These are phyloP conservation scores for Scolopax mira DNA, from an alignment of 2,113 vertebrate genomes.

Conservation along the genomic window DNA sequence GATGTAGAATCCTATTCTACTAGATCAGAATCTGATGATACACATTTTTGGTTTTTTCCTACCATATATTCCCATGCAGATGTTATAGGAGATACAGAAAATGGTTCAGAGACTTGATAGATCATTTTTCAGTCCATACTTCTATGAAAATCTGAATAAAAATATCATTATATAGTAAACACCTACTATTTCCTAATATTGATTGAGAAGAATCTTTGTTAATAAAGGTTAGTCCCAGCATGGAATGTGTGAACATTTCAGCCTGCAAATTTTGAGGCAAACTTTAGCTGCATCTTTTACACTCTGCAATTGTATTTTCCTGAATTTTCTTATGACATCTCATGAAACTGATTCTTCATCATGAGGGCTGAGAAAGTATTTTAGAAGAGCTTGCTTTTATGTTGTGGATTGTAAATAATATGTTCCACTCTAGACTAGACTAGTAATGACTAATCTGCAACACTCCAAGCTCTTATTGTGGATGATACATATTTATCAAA, in stretches of 20 bases:
- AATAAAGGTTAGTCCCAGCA: neutral
- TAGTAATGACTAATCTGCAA: neutral
- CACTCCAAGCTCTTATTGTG: neutral
- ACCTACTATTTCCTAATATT: neutral
- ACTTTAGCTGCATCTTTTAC: neutral
- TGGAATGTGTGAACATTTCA: neutral
- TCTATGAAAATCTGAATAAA: neutral
- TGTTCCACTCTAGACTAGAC: neutral
- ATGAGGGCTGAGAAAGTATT: neutral
- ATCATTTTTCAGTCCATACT: neutral
- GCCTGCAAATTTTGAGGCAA: neutral
- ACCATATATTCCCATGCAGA: neutral
- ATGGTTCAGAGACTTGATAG: neutral
- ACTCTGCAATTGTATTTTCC: rapidly evolving
- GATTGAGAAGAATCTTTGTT: neutral
- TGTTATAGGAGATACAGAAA: neutral
- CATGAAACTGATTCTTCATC: neutral
- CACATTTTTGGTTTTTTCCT: neutral
- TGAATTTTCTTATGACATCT: neutral
- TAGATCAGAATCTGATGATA: neutral
- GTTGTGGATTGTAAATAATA: neutral
- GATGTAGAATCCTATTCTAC: neutral
- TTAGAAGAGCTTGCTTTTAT: neutral
- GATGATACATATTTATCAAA: neutral
- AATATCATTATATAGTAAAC: neutral